phyloP scores from a whole-genome alignment of 2,888 invertebrate species.

The Lordiphosa andalusiaca region DNA sequence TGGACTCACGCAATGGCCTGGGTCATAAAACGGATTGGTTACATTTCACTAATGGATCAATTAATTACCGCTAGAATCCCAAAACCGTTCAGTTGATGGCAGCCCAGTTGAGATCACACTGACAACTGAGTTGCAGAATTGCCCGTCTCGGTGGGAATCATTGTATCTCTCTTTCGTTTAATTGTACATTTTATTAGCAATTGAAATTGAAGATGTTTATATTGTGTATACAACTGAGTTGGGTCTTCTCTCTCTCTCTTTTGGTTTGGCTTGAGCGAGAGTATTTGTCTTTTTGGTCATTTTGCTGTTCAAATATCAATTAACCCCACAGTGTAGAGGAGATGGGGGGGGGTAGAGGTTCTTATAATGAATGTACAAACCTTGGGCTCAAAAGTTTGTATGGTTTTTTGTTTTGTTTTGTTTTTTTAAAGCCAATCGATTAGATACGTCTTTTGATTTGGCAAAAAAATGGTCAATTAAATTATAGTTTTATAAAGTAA shows the following conservation, averaged over 20 bases:
- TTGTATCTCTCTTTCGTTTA: conserved; percentile 21
- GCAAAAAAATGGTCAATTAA: too few relatives aligned
- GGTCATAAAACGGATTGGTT: neutral
- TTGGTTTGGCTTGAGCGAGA: conserved; percentile 15
- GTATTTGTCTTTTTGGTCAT: conserved; percentile 26
- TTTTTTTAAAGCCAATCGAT: too few relatives aligned
- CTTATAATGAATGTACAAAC: neutral
- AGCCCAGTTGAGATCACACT: conserved; percentile 30
- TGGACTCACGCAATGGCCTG: conserved; percentile 48
- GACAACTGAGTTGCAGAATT: conserved; percentile 16
- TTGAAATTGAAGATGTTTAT: conserved; percentile 3
- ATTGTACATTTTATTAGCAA: conserved; percentile 39
- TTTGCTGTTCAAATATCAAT: conserved; percentile 48
- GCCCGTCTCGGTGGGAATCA: neutral
- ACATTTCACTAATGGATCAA: conserved; percentile 42
- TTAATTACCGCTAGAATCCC: conserved; percentile 56
- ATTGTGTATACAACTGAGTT: neutral
- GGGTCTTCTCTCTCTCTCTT: conserved; percentile 15
- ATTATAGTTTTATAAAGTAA: too few relatives aligned
- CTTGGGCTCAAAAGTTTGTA: too few relatives aligned
- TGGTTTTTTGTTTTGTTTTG: too few relatives aligned
- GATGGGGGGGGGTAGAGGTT: neutral
- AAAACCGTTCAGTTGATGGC: neutral
- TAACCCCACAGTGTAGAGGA: conserved; percentile 2
- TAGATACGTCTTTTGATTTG: too few relatives aligned